A percentile compares a stretch with the other conserved stretches of the same genome.
phyloP scores from a whole-genome alignment of 2,113 vertebrate species.

The Dromiciops gliroides region DNA sequence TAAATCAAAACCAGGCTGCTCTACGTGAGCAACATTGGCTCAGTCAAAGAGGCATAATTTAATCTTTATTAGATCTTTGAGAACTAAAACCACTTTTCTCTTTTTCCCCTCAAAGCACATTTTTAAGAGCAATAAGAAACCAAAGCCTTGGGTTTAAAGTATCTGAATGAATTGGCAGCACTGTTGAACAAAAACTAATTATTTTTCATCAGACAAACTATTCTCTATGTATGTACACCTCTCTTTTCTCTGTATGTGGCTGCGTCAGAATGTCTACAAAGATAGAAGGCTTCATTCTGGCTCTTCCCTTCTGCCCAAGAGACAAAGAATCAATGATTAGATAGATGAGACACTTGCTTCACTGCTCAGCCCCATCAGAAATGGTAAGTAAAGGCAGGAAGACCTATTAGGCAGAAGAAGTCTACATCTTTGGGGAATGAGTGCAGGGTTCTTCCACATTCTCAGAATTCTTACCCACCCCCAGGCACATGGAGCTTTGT shows the following conservation, averaged over 20 bases:
- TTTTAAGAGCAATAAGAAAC: slow-evolving; percentile 18
- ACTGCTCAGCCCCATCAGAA: neutral
- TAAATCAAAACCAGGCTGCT: slow-evolving; percentile 39
- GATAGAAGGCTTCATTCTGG: neutral
- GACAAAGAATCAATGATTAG: neutral
- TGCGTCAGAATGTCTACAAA: neutral
- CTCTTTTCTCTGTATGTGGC: neutral
- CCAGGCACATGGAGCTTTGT: neutral
- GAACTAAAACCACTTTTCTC: neutral
- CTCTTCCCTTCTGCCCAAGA: neutral
- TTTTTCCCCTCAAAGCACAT: neutral
- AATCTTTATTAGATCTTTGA: slow-evolving; percentile 28
- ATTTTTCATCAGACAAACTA: neutral
- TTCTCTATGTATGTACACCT: neutral
- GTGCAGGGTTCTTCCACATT: neutral
- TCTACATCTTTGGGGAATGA: neutral
- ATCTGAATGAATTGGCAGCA: neutral
- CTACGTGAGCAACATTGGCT: slow-evolving; percentile 24
- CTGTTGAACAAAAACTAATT: neutral
- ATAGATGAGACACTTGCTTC: neutral
- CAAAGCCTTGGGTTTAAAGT: neutral
- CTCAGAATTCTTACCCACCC: neutral
- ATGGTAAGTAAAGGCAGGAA: neutral
- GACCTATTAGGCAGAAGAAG: neutral
- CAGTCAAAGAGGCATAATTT: slow-evolving; percentile 16